Base-by-base conservation (phyloP, 30 jellyfish, hydroid and myxozoan species). In the Aurelia sp. region DNA sequence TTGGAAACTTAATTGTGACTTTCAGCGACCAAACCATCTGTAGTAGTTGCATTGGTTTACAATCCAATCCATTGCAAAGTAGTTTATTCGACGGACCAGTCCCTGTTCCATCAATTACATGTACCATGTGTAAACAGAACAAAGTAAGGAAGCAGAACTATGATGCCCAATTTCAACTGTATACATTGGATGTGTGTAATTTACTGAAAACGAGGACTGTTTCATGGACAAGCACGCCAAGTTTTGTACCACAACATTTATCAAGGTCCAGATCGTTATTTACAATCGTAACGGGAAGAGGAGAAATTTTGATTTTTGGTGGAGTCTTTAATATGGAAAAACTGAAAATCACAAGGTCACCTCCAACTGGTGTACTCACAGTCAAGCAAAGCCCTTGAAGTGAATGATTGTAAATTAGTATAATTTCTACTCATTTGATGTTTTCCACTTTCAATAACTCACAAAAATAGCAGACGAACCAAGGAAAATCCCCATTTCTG, bases 1-100 rank as follows among this genome's bases (percentile, higher is more conserved):
- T 76, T 13, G 88, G 82, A 33, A 70, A 71, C 13, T 66, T 82
- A 13, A 71, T 94, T 44, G 82, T 94, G 12, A 87, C 91, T 60
- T 89, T 74, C 67, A 94, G 99, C 76, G 99, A 94, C 66, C 98
- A 94, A 79, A 88, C 70, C 13, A 68, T 77, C 33, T 94, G 99
- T 71, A 86, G 78, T 12, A 19, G 55, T 15, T 86, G 96, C 23
- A 63, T 86, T 13, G 96, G 89, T n/a, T 44, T 62, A 35, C 74
- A 75, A 19, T 62, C 63, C 50, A 76, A 74, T 22, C 87, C 86
- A 3, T 60, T 59, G 50, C 79, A 72, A 68, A 68, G 57, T 19
- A 76, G 80, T 59, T 62, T 72, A 50, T 86, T 75, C 62, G 74
- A 67, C 37, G 86, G 95, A 11, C 95, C 86, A 8, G 85, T 62